These are phyloP conservation scores for Zaprionus nigranus DNA, from an alignment of 1,140 invertebrate genomes.

Conservation along the genomic window DNA sequence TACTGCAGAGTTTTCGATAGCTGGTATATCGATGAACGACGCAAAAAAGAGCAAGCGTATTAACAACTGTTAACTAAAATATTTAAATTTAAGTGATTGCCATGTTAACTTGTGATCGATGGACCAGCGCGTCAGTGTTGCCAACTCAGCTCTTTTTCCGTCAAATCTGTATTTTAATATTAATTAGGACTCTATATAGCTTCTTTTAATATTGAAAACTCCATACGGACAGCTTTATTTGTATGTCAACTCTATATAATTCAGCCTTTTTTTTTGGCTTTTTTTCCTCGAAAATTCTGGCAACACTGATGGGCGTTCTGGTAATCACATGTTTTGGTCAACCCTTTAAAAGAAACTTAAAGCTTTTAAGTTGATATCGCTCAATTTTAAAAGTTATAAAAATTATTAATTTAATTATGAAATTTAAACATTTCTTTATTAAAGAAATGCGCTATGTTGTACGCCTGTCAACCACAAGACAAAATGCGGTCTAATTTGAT, in stretches of 20 bases:
- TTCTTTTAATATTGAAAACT: no score
- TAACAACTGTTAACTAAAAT: slow-evolving; percentile 4
- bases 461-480: neutral
- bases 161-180: no score
- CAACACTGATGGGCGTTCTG: neutral
- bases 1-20: slow-evolving; percentile 27
- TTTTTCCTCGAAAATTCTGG: no score
- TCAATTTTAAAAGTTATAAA: neutral
- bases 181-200: no score
- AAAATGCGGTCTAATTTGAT: neutral
- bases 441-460: neutral
- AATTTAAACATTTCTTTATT: neutral
- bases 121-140: no score
- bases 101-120: no score
- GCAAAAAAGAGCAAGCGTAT: neutral
- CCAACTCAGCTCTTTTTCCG: no score
- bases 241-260: no score
- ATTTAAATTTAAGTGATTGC: no score
- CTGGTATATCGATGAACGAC: slow-evolving; percentile 5
- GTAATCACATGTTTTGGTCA: neutral
- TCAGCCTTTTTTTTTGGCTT: no score
- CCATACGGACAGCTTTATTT: no score
- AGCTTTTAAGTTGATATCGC: neutral
- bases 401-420: neutral
- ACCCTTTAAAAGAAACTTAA: neutral